A percentile compares a stretch with the other conserved stretches of the same genome.
These are phyloP conservation scores for Drosophila birchii DNA, from an alignment of 2,888 invertebrate species.

Conservation along the genomic window DNA sequence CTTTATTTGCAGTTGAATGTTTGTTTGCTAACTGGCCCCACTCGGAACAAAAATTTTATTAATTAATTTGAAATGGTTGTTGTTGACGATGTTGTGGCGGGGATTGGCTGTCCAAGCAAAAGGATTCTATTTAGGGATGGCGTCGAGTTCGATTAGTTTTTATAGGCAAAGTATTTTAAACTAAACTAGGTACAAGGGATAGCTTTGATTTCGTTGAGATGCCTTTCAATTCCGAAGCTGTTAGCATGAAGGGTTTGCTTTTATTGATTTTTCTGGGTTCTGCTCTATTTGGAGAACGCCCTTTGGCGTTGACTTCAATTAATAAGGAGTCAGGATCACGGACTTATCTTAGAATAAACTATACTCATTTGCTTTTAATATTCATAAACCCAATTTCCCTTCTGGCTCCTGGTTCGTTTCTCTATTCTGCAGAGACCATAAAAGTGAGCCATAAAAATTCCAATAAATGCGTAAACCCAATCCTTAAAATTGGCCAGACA, in stretches of 20 bases:
- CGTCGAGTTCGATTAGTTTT: constrained; percentile 57
- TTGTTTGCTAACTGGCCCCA: constrained; percentile 42
- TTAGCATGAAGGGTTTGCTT: neutral
- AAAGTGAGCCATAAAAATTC: constrained; percentile 55
- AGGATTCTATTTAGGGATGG: constrained; percentile 23
- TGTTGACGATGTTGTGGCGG: constrained; percentile 12
- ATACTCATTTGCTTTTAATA: constrained; percentile 31
- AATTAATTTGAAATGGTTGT: constrained; percentile 66
- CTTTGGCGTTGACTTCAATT: constrained; percentile 10
- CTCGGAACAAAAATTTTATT: constrained; percentile 61
- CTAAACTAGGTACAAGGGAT: constrained; percentile 6
- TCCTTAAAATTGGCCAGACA: constrained; percentile 51
- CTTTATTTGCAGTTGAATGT: constrained; percentile 50
- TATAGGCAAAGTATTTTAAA: constrained; percentile 17
- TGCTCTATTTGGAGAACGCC: neutral
- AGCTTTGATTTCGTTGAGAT: neutral
- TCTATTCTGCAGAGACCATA: constrained; percentile 12
- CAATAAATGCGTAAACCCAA: constrained; percentile 46
- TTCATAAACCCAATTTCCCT: constrained; percentile 47
- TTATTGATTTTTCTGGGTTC: constrained; percentile 14
- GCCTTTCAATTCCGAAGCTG: neutral
- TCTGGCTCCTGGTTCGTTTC: neutral
- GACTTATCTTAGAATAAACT: constrained; percentile 17
- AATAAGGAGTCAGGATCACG: constrained; percentile 11
- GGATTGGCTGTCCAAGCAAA: constrained; percentile 3